Conservation (phyloP, 2,888 invertebrate genomes). For the Silvanus unidentatus region DNA sequence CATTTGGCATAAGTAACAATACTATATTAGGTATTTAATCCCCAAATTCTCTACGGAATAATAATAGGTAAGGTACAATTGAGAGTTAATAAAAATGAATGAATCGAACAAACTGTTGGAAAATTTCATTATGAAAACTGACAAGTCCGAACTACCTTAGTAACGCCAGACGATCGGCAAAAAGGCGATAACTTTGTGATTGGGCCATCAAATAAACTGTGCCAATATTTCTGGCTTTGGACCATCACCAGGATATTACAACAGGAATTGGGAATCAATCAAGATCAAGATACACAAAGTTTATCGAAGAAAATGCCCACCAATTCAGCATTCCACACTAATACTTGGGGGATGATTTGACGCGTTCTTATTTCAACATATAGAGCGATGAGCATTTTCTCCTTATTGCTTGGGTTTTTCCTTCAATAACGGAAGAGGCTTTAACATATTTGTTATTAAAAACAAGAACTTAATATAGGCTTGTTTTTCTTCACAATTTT, state of each 20-base stretch:
- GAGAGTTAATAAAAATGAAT: conserved; percentile 1
- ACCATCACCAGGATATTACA: conserved; percentile 35
- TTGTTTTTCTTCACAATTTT: too few species aligned
- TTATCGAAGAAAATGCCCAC: conserved; percentile 17
- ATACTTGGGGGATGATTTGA: conserved; percentile 12
- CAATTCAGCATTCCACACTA: conserved; percentile 23
- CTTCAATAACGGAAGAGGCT: too few species aligned
- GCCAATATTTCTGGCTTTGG: conserved; percentile 36
- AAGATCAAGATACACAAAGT: conserved; percentile 34
- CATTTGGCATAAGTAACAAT: too few species aligned
- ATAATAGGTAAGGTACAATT: too few species aligned
- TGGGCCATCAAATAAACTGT: conserved; percentile 38
- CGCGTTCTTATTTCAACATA: neutral
- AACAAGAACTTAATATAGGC: too few species aligned
- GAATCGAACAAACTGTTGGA: conserved; percentile 14
- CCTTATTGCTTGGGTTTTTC: too few species aligned
- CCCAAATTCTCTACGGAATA: too few species aligned
- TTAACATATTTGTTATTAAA: too few species aligned
- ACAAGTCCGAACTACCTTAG: conserved; percentile 26
- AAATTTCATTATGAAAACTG: conserved; percentile 32
- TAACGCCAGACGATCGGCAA: conserved; percentile 23
- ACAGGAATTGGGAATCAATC: conserved; percentile 41
- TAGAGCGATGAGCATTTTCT: too few species aligned
- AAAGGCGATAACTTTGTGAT: conserved; percentile 36
- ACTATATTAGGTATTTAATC: too few species aligned